Conservation (phyloP, 2,888 invertebrate genomes). For the Agonopterix alstromeriana region DNA sequence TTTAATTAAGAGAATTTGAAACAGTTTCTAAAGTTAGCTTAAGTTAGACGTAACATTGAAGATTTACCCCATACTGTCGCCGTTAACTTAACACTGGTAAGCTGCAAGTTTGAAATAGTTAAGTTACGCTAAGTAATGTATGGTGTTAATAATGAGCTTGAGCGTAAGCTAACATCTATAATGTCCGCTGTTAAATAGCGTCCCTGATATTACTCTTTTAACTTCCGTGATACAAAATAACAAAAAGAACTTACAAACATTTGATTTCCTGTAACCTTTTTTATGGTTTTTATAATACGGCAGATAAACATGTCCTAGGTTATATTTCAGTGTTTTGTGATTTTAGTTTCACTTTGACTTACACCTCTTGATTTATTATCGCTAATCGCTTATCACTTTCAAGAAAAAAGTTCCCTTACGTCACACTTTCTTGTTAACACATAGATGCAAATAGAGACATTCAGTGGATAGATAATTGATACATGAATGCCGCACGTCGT, state of each 20-base stretch:
- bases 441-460: slow-evolving; percentile 36
- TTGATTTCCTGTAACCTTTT: no score
- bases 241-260: no score
- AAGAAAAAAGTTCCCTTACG: slow-evolving; percentile 15
- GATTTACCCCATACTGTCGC: not conserved
- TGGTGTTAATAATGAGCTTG: not conserved
- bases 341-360: not conserved
- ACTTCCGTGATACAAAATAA: no score
- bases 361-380: not conserved
- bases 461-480: slow-evolving; percentile 37
- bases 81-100: slow-evolving; percentile 3
- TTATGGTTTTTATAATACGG: no score
- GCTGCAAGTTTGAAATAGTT: not conserved
- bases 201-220: no score
- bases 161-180: no score
- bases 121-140: not conserved
- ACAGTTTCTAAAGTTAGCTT: not conserved
- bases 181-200: no score
- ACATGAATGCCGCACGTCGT: slow-evolving; percentile 23
- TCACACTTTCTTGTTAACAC: slow-evolving; percentile 36
- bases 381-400: not conserved
- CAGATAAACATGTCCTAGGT: no score
- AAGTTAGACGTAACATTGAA: not conserved
- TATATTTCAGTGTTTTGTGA: no score
- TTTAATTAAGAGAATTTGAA: not conserved